These are phyloP conservation scores for Stercorarius parasiticus DNA, from an alignment of 2,113 vertebrate genomes.

Conservation along the genomic window DNA sequence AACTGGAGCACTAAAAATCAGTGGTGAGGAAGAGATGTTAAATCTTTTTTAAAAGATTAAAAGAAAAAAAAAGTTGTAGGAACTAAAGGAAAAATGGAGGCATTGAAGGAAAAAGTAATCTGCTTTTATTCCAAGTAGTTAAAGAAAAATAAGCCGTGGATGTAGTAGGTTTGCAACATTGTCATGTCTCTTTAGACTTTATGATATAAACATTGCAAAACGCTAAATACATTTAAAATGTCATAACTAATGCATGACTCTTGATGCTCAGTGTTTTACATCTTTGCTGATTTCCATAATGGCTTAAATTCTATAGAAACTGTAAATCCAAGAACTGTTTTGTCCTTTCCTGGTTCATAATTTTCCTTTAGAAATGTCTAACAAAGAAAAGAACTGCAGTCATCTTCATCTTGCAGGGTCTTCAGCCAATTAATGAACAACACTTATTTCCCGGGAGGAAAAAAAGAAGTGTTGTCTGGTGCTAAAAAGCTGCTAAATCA, in stretches of 20 bases:
- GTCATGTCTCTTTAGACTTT: not conserved
- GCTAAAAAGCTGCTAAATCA: not conserved
- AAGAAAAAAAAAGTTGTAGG: not conserved
- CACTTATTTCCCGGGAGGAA: rapidly evolving
- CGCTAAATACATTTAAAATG: not conserved
- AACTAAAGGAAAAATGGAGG: not conserved
- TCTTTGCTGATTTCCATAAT: not conserved
- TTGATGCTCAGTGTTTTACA: not conserved
- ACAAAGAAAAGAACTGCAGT: not conserved
- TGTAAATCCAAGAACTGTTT: not conserved
- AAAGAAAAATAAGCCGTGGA: not conserved
- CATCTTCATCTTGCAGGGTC: not conserved
- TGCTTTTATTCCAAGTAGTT: not conserved
- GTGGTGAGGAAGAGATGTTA: not conserved
- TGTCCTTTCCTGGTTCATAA: not conserved
- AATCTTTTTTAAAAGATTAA: not conserved
- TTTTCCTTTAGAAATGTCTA: not conserved
- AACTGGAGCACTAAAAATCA: not conserved
- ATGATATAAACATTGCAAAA: not conserved
- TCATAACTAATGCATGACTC: not conserved
- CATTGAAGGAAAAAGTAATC: not conserved
- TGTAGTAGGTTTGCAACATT: not conserved
- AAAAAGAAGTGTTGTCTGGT: not conserved
- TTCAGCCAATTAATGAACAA: not conserved
- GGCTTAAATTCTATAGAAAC: not conserved